Evolutionary conservation across 2,797 vertebrate genomes (phyloP).

Genomic region (Gallirallus australis): DNA sequence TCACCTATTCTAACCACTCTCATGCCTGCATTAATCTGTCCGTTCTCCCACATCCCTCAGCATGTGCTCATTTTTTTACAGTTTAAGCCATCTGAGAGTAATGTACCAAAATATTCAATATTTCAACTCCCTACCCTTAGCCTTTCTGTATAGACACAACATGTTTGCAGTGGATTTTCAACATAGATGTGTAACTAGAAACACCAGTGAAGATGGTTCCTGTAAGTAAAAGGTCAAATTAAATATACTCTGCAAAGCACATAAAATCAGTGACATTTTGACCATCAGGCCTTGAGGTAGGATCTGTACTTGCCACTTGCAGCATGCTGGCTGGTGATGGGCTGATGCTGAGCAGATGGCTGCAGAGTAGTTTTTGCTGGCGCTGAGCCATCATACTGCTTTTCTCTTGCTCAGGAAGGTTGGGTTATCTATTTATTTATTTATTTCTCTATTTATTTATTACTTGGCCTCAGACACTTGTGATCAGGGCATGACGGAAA

Average conservation of each 20-base stretch:
- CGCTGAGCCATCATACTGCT: not conserved
- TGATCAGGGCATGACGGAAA: not conserved
- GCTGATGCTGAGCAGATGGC: slow-evolving; percentile 64
- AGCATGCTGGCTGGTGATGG: not conserved
- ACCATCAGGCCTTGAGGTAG: slow-evolving; percentile 51
- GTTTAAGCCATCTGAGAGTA: not conserved
- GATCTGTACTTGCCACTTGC: not conserved
- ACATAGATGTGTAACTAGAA: not conserved
- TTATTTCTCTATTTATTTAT: not conserved
- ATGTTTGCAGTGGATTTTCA: not conserved
- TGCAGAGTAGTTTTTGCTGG: slow-evolving; percentile 12
- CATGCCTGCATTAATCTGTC: not conserved
- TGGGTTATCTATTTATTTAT: not conserved
- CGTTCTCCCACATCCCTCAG: not conserved
- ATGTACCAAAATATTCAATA: not conserved
- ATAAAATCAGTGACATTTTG: slow-evolving; percentile 64
- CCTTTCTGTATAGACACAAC: not conserved
- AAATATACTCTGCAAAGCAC: slow-evolving; percentile 11
- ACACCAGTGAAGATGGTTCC: not conserved
- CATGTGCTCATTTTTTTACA: not conserved
- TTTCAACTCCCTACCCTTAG: not conserved
- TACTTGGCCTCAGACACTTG: not conserved
- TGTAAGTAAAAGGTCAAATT: slow-evolving; percentile 15
- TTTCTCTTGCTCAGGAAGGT: not conserved
- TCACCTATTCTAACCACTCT: not conserved